phyloP scores from a whole-genome alignment of 2,113 vertebrate species.

The Myocastor coypus region DNA sequence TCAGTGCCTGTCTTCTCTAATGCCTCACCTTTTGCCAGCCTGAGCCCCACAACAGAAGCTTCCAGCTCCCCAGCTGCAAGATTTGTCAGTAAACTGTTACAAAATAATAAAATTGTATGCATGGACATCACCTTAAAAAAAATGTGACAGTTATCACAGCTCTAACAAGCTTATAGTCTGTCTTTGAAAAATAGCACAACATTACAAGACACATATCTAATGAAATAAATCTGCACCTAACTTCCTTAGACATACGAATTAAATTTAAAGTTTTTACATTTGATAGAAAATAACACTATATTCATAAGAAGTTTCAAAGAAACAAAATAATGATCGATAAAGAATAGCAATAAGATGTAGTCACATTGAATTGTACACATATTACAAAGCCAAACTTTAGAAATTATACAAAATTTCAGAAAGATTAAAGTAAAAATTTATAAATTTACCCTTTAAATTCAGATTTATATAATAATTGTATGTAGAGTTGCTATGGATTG shows the following conservation, averaged over 20 bases:
- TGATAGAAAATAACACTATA: not conserved
- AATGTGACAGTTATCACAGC: not conserved
- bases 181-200: not conserved
- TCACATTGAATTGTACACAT: not conserved
- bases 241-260: not conserved
- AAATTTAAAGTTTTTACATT: not conserved
- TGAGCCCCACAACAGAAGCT: not conserved
- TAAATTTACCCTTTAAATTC: not conserved
- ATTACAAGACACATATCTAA: not conserved
- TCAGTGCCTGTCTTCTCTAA: fast-evolving
- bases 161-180: not conserved
- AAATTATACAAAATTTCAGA: not conserved
- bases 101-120: not conserved
- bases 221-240: not conserved
- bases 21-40: not conserved
- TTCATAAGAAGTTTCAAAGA: not conserved
- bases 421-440: not conserved
- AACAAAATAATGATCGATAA: not conserved
- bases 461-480: not conserved
- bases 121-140: fast-evolving
- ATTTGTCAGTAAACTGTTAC: not conserved
- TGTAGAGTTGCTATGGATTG: not conserved
- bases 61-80: too few relatives aligned
- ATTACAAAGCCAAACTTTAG: not conserved
- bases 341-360: not conserved